Conservation (phyloP, 1,140 invertebrate species). For the Homalodisca vitripennis region DNA sequence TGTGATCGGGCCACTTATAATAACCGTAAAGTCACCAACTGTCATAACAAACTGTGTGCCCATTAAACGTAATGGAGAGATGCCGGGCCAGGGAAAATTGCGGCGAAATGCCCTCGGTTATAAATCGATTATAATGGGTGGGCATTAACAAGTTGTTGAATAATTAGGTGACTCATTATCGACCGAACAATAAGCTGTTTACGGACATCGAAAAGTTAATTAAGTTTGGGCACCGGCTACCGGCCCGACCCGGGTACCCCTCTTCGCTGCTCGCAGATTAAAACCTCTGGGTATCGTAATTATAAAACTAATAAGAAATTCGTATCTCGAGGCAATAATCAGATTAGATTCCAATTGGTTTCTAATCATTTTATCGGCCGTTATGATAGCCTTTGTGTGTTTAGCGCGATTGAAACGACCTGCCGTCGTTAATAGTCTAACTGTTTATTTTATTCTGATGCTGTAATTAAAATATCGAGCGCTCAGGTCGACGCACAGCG, state of each 20-base stretch:
- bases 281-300: background rate
- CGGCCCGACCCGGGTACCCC: too few species aligned
- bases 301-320: constrained; percentile 25
- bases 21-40: background rate
- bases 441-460: constrained; percentile 21
- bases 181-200: background rate
- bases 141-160: constrained; percentile 19
- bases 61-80: constrained; percentile 11
- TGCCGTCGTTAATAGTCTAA: constrained; percentile 15
- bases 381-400: constrained; percentile 24
- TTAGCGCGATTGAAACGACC: background rate
- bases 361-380: constrained; percentile 15
- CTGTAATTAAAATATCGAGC: constrained; percentile 9
- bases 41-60: constrained; percentile 18
- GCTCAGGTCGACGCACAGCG: too few species aligned
- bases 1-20: constrained; percentile 11
- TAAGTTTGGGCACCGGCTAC: background rate
- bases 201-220: constrained; percentile 4
- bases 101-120: constrained; percentile 4
- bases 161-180: constrained; percentile 23
- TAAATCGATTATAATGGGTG: constrained; percentile 24
- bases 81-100: constrained; percentile 6
- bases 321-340: constrained; percentile 17
- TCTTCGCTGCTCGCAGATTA: background rate
- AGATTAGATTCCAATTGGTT: constrained; percentile 24